phyloP scores from a whole-genome alignment of 2,797 vertebrate genomes.

The Scolopax bukidnonensis region DNA sequence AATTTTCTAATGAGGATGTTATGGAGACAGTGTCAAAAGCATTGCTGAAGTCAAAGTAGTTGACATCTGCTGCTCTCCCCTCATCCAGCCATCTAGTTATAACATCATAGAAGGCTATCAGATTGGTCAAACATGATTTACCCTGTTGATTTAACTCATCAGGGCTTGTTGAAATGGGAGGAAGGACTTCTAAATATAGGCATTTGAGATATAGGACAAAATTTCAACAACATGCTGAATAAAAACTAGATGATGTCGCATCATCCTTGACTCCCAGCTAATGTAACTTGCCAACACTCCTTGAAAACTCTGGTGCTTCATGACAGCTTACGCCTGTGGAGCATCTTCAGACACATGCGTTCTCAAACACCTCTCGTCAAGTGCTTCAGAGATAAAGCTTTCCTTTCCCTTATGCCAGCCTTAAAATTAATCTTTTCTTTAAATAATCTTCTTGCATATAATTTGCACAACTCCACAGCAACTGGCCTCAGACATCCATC shows the following conservation, averaged over 20 bases:
- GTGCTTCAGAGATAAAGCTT: not conserved
- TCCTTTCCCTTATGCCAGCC: not conserved
- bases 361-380: not conserved
- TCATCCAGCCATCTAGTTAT: too few relatives aligned
- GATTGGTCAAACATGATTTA: too few relatives aligned
- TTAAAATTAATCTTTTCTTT: conserved; percentile 13
- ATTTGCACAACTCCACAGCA: not conserved
- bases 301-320: not conserved
- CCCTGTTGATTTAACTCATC: not conserved
- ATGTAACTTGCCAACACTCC: not conserved
- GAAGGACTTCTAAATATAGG: not conserved
- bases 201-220: not conserved
- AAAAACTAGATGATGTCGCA: not conserved
- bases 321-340: conserved; percentile 13
- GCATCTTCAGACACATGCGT: not conserved
- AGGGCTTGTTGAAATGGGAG: not conserved
- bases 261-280: not conserved
- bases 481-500: conserved; percentile 24
- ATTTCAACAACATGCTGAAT: not conserved
- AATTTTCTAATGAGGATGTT: too few relatives aligned
- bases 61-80: too few relatives aligned
- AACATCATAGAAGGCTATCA: too few relatives aligned
- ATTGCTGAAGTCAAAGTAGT: too few relatives aligned
- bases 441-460: not conserved
- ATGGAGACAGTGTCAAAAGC: too few relatives aligned